phyloP scores from a whole-genome alignment of 2,888 invertebrate genomes.

The Drosophila diplacantha region DNA sequence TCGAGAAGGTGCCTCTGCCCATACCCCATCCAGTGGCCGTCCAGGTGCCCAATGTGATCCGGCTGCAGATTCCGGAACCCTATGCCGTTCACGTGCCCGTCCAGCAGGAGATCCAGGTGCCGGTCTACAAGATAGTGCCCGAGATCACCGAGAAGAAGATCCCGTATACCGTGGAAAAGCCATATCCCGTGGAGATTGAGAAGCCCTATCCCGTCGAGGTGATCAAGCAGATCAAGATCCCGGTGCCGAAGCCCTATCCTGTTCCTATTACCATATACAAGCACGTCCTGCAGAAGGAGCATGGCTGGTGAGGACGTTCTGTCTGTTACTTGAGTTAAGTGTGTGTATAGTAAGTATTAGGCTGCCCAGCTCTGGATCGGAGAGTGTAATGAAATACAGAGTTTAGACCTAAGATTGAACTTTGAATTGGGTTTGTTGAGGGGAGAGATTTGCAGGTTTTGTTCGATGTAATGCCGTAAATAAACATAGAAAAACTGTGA shows the following conservation, averaged over 20 bases:
- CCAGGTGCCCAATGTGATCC: conserved; percentile 81
- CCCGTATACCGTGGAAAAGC: conserved; percentile 86
- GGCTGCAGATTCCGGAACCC: conserved; percentile 86
- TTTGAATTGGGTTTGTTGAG: background rate
- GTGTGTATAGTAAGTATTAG: conserved; percentile 6
- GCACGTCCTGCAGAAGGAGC: conserved; percentile 82
- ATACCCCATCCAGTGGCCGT: conserved; percentile 86
- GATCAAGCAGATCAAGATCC: conserved; percentile 85
- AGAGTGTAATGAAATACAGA: conserved; percentile 12
- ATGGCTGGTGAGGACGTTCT: conserved; percentile 67
- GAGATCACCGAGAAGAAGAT: conserved; percentile 86
- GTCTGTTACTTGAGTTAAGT: background rate
- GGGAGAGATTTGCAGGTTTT: background rate
- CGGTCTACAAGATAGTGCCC: conserved; percentile 85
- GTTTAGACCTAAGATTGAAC: background rate
- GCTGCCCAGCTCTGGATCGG: conserved; percentile 4
- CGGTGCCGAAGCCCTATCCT: conserved; percentile 85
- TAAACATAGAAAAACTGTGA: too few relatives aligned
- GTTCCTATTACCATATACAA: conserved; percentile 87
- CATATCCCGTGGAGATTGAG: conserved; percentile 82
- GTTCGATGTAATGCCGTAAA: too few relatives aligned
- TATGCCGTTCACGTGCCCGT: conserved; percentile 84
- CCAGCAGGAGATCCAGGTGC: conserved; percentile 85
- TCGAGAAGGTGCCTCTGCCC: conserved; percentile 86
- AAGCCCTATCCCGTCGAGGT: conserved; percentile 87